A percentile compares a stretch with the other conserved stretches of the same genome.
Conservation (phyloP, 2,888 invertebrate species). For the Polia nebulosa region DNA sequence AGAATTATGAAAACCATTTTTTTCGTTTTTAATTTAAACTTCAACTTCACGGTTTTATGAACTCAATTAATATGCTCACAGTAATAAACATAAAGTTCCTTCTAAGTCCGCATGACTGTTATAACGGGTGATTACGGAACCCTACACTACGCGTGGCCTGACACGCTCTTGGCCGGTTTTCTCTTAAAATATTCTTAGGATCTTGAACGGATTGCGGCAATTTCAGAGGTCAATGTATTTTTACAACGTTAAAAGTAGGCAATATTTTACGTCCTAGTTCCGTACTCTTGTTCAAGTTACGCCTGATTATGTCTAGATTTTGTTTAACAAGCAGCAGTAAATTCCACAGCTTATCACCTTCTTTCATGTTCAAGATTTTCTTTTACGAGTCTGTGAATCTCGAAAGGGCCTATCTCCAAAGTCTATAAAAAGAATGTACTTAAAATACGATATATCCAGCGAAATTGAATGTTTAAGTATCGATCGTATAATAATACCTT, state of each 20-base stretch:
- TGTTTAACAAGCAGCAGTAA: constrained; percentile 37
- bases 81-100: too few species aligned
- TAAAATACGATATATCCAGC: constrained; percentile 27
- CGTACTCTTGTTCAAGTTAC: constrained; percentile 35
- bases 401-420: constrained; percentile 18
- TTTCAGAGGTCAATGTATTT: constrained; percentile 18
- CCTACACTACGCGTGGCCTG: too few species aligned
- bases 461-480: constrained; percentile 48
- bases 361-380: constrained; percentile 32
- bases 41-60: too few species aligned
- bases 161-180: too few species aligned
- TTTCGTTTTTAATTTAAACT: too few species aligned
- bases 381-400: constrained; percentile 36
- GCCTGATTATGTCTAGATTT: constrained; percentile 46
- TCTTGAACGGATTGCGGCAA: neutral
- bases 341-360: constrained; percentile 38
- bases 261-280: constrained; percentile 20
- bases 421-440: constrained; percentile 16
- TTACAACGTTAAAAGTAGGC: constrained; percentile 7
- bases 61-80: too few species aligned
- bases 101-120: too few species aligned
- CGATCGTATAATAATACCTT: constrained; percentile 50
- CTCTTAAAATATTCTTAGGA: too few species aligned
- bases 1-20: too few species aligned
- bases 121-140: too few species aligned